A percentile compares a stretch with the other conserved stretches of the same genome.
Conservation (phyloP, 2,113 vertebrate genomes). For the Hystrix brachyura region DNA sequence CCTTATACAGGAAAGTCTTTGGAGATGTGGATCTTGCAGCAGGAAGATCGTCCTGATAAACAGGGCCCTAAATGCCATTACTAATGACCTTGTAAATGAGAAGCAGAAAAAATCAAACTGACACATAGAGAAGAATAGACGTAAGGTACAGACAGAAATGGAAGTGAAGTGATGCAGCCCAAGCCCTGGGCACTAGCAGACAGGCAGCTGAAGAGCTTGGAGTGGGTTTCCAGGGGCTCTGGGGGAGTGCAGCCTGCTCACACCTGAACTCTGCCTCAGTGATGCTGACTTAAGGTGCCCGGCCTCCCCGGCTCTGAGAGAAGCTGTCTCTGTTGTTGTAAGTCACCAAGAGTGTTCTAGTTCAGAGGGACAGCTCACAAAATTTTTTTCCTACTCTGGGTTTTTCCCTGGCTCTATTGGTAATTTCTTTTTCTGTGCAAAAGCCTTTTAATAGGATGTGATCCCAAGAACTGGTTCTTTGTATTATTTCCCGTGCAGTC, state of each 20-base stretch:
- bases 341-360: neutral
- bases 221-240: neutral
- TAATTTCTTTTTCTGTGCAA: no score
- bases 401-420: no score
- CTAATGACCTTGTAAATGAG: neutral
- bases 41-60: neutral
- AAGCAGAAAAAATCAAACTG: neutral
- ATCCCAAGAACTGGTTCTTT: no score
- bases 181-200: neutral
- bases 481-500: no score
- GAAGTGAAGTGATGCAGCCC: neutral
- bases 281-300: neutral
- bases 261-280: neutral
- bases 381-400: no score
- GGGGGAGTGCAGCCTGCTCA: neutral
- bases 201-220: neutral
- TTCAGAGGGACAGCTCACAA: neutral
- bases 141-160: neutral
- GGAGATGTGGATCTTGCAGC: neutral
- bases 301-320: neutral
- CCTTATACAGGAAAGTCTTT: neutral
- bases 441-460: no score
- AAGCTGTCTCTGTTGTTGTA: neutral
- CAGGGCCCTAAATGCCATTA: neutral
- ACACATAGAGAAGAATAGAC: neutral